A percentile compares a stretch with the other conserved stretches of the same genome.
Conservation (phyloP, 2,113 vertebrate genomes). For the Clarias batrachus region DNA sequence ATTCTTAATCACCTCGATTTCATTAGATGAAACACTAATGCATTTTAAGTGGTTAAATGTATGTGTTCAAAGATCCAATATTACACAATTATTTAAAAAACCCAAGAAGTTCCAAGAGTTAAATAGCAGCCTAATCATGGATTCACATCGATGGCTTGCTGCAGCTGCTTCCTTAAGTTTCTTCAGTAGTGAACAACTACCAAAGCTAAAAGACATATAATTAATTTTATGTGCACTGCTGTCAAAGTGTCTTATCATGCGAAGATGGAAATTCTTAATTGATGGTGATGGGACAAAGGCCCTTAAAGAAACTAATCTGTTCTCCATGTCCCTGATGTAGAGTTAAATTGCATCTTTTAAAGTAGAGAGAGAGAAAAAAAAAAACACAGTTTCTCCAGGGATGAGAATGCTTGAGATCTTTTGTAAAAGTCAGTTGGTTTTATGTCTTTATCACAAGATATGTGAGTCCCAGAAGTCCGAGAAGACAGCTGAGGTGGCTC, state of each 20-base stretch:
- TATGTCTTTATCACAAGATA: too few relatives aligned
- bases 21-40: too few relatives aligned
- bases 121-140: not conserved
- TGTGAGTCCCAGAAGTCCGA: too few relatives aligned
- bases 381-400: too few relatives aligned
- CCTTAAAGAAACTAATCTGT: not conserved
- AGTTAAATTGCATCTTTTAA: not conserved
- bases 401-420: too few relatives aligned
- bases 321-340: not conserved
- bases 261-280: not conserved
- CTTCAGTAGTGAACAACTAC: not conserved
- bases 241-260: not conserved
- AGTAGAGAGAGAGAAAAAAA: not conserved
- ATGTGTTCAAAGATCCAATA: not conserved
- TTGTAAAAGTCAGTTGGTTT: too few relatives aligned
- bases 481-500: too few relatives aligned
- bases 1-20: too few relatives aligned
- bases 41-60: not conserved
- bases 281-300: not conserved
- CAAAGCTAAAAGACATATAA: not conserved
- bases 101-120: not conserved
- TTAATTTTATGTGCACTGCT: not conserved
- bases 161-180: not conserved
- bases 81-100: not conserved
- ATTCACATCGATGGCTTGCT: not conserved